A percentile compares a stretch with the other conserved stretches of the same genome.
phyloP scores from a whole-genome alignment of 2,888 invertebrate species.

The Ptychoptera contaminata region DNA sequence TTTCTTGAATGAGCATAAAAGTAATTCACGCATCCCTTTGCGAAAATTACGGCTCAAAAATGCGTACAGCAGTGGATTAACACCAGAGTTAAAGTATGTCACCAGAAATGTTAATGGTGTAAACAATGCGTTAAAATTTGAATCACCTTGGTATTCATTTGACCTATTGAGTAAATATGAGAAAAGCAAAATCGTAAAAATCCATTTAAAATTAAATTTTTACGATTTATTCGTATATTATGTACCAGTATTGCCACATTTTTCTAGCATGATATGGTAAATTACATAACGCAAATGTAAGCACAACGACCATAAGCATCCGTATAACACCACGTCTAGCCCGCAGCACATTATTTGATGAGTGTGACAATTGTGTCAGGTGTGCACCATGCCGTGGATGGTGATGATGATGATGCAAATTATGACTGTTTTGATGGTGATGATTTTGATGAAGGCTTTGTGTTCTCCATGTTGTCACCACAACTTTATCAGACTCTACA shows the following conservation, averaged over 20 bases:
- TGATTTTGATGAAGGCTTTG: slow-evolving; percentile 23
- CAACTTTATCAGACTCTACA: slow-evolving; percentile 27
- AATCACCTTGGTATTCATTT: slow-evolving; percentile 48
- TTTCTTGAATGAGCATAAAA: slow-evolving; percentile 42
- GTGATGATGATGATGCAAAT: slow-evolving; percentile 14
- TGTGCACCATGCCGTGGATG: slow-evolving; percentile 31
- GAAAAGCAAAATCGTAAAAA: not conserved
- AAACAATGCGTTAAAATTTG: slow-evolving; percentile 58
- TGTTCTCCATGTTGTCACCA: slow-evolving; percentile 26
- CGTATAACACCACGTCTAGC: slow-evolving; percentile 75
- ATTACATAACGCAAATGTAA: slow-evolving; percentile 79
- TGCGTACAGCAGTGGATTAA: slow-evolving; percentile 82
- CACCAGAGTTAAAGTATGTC: slow-evolving; percentile 77
- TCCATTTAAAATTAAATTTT: not conserved
- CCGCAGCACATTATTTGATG: slow-evolving; percentile 59
- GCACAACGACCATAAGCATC: slow-evolving; percentile 76
- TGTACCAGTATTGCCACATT: slow-evolving; percentile 70
- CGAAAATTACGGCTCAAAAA: slow-evolving; percentile 69
- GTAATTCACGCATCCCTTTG: slow-evolving; percentile 67
- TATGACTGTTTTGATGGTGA: slow-evolving; percentile 11
- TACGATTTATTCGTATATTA: slow-evolving; percentile 10
- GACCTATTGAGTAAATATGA: slow-evolving; percentile 30
- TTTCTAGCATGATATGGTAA: slow-evolving; percentile 78
- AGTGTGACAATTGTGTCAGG: slow-evolving; percentile 45
- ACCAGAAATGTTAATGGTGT: slow-evolving; percentile 77